These are phyloP conservation scores for Labroides dimidiatus DNA, from an alignment of 2,797 vertebrate genomes.

Conservation along the genomic window DNA sequence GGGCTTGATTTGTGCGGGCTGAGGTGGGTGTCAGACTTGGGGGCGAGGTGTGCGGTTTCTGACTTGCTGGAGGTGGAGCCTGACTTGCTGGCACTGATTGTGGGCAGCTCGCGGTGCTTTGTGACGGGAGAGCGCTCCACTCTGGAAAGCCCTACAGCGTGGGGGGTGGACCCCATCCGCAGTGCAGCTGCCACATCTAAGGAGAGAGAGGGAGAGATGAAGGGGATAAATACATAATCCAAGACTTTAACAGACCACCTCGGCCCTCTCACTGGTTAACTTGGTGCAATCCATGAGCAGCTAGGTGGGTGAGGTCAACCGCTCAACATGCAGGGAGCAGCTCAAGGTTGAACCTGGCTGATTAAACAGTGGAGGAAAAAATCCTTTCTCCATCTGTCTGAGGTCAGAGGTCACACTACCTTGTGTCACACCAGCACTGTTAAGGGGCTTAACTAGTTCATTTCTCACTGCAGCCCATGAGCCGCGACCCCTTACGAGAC, in stretches of 20 bases:
- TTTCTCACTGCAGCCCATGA: conserved; percentile 37
- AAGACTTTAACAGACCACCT: conserved; percentile 26
- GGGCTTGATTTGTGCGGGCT: conserved; percentile 94
- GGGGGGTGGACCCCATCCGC: conserved; percentile 75
- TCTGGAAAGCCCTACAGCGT: conserved; percentile 75
- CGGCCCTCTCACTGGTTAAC: conserved; percentile 44
- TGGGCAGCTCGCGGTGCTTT: conserved; percentile 81
- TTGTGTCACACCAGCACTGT: conserved; percentile 63
- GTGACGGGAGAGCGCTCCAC: conserved; percentile 77
- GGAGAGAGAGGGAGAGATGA: conserved; percentile 15
- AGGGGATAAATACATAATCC: conserved; percentile 47
- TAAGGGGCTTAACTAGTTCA: conserved; percentile 75
- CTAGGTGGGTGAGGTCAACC: conserved; percentile 51
- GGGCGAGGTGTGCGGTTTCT: conserved; percentile 86
- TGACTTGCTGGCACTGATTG: conserved; percentile 83
- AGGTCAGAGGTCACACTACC: conserved; percentile 68
- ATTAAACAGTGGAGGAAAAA: conserved; percentile 75
- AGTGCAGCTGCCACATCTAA: conserved; percentile 81
- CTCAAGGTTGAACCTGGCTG: conserved; percentile 75
- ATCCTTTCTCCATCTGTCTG: conserved; percentile 78
- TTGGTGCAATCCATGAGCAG: conserved; percentile 48
- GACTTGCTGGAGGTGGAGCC: conserved; percentile 91
- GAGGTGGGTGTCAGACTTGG: conserved; percentile 84
- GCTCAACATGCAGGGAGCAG: conserved; percentile 70
- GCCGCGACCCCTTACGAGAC: conserved; percentile 43